Evolutionary conservation across 2,113 vertebrate genomes (phyloP).

Genomic region (Microtus ochrogaster): DNA sequence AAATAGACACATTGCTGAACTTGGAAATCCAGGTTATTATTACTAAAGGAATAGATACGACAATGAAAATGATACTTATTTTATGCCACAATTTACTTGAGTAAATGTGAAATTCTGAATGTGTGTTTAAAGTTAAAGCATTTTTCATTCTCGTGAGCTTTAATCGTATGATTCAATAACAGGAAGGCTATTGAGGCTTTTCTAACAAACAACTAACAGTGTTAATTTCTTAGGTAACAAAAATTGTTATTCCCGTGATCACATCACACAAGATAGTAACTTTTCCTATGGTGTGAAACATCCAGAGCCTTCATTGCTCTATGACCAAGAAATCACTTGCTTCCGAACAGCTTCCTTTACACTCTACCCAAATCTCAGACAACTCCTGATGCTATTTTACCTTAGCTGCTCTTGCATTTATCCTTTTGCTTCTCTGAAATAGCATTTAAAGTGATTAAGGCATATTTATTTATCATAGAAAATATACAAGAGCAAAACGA

Average conservation of each 20-base stretch:
- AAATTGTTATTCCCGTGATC: not conserved
- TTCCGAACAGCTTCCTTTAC: not conserved
- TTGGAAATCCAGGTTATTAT: too few relatives aligned
- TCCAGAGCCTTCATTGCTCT: not conserved
- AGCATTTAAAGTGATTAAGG: not conserved
- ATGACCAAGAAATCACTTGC: not conserved
- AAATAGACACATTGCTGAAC: too few relatives aligned
- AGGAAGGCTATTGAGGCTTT: not conserved
- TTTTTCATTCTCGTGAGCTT: not conserved
- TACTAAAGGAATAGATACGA: too few relatives aligned
- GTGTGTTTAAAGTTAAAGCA: not conserved
- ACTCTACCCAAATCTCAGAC: too few relatives aligned
- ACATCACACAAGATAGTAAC: not conserved
- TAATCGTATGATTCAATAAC: not conserved
- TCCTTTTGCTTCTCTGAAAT: not conserved
- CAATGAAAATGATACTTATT: too few relatives aligned
- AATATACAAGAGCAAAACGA: not conserved
- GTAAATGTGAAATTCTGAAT: not conserved
- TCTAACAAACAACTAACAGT: not conserved
- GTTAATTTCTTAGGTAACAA: not conserved
- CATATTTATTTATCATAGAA: not conserved
- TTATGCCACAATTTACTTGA: not conserved
- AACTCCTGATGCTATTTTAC: not conserved
- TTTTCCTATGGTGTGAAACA: not conserved
- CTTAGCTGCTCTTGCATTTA: too few relatives aligned